phyloP scores from a whole-genome alignment of 2,888 invertebrate genomes.

The Acanthosepion lycidas region DNA sequence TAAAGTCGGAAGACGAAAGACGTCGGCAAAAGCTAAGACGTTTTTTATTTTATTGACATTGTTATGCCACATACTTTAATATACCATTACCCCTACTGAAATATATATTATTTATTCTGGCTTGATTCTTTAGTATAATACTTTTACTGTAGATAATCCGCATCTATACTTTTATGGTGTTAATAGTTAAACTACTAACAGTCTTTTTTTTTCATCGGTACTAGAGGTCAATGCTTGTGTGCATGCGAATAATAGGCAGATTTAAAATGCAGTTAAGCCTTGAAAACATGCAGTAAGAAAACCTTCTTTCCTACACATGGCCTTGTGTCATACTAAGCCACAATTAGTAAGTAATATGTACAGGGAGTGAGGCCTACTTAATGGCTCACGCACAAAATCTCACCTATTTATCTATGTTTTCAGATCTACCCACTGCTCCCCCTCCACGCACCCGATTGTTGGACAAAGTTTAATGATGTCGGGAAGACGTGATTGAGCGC shows the following conservation, averaged over 20 bases:
- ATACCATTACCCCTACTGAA: too few relatives aligned
- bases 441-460: not conserved
- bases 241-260: not conserved
- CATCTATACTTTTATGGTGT: too few relatives aligned
- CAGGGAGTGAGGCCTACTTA: not conserved
- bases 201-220: too few relatives aligned
- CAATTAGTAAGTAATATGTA: not conserved
- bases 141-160: too few relatives aligned
- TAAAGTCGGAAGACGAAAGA: too few relatives aligned
- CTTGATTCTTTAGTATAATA: too few relatives aligned
- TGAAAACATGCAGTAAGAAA: not conserved
- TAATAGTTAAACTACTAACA: not conserved
- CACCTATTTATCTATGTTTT: not conserved
- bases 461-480: not conserved
- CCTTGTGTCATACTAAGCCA: not conserved
- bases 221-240: not conserved
- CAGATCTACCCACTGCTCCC: not conserved
- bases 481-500: slow-evolving; percentile 12
- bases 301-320: not conserved
- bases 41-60: too few relatives aligned
- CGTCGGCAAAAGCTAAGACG: too few relatives aligned
- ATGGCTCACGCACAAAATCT: too few relatives aligned
- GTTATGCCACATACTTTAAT: too few relatives aligned
- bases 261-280: not conserved
- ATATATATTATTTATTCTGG: too few relatives aligned